Evolutionary conservation across 2,113 vertebrate species (phyloP).

Genomic region (Psilopsiagon aurifrons): DNA sequence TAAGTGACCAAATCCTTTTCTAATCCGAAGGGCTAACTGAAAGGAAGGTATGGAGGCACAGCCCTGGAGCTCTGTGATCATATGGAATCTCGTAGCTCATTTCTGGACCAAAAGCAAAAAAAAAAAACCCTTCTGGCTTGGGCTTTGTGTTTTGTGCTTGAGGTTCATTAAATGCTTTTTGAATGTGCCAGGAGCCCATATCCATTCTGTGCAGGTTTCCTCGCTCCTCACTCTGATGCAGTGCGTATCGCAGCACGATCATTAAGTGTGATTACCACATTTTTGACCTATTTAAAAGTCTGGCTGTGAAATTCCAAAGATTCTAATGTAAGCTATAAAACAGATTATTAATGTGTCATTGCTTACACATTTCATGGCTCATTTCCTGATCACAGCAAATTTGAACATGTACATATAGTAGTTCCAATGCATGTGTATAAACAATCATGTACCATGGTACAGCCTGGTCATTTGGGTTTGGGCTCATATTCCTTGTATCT

Average conservation of each 20-base stretch:
- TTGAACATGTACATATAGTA: background rate
- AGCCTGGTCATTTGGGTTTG: background rate
- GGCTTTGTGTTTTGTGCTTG: background rate
- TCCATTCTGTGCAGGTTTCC: conserved; percentile 40
- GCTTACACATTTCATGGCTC: conserved; percentile 44
- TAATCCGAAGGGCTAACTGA: background rate
- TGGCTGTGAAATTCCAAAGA: conserved; percentile 58
- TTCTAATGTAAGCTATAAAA: conserved; percentile 58
- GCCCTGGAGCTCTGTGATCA: background rate
- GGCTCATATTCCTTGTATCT: rapidly evolving
- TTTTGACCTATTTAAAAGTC: conserved; percentile 69
- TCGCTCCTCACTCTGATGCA: background rate
- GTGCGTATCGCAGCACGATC: background rate
- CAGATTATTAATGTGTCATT: background rate
- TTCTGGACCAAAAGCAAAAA: background rate
- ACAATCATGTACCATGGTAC: background rate
- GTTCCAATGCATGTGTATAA: background rate
- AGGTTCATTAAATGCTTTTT: background rate
- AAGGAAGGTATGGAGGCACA: background rate
- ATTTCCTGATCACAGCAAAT: conserved; percentile 52
- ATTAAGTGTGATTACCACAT: conserved; percentile 59
- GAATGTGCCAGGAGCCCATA: background rate
- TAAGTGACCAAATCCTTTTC: background rate
- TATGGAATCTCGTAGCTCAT: background rate
- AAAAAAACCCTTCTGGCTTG: background rate